Percentiles rank a stretch among this genome's conserved stretches.
phyloP scores from a whole-genome alignment of 2,797 vertebrate species.

The Eulemur albifrons region DNA sequence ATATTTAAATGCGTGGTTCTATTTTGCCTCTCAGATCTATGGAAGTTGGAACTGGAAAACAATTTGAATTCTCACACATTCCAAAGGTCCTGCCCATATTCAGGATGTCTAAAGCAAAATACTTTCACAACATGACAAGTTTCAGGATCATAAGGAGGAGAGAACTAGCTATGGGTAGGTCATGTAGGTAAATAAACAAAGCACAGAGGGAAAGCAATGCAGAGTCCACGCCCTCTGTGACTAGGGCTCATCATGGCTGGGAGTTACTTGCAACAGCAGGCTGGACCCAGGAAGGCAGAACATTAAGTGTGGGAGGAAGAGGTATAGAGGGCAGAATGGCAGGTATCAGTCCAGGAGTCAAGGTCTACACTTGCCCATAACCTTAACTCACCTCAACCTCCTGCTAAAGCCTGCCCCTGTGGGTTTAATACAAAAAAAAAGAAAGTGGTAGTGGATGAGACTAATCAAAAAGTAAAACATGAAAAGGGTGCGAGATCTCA shows the following conservation, averaged over 20 bases:
- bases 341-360: background rate
- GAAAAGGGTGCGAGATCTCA: background rate
- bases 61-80: conserved; percentile 23
- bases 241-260: background rate
- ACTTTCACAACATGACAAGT: background rate
- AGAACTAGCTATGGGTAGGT: background rate
- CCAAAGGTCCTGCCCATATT: background rate
- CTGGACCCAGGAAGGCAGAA: background rate
- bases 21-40: background rate
- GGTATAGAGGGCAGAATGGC: background rate
- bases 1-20: conserved; percentile 22
- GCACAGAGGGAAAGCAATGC: background rate
- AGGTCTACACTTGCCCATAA: background rate
- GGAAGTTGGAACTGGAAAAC: background rate
- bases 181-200: background rate
- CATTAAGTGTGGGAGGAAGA: background rate
- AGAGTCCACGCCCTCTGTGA: background rate
- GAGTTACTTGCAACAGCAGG: background rate
- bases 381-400: background rate
- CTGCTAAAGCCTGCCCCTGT: background rate
- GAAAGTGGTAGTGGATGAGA: background rate
- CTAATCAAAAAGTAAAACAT: background rate
- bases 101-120: background rate
- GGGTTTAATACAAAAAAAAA: background rate
- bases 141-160: background rate